Base-by-base conservation (phyloP, 1,140 invertebrate genomes). In the Drosophila pallidifrons region DNA sequence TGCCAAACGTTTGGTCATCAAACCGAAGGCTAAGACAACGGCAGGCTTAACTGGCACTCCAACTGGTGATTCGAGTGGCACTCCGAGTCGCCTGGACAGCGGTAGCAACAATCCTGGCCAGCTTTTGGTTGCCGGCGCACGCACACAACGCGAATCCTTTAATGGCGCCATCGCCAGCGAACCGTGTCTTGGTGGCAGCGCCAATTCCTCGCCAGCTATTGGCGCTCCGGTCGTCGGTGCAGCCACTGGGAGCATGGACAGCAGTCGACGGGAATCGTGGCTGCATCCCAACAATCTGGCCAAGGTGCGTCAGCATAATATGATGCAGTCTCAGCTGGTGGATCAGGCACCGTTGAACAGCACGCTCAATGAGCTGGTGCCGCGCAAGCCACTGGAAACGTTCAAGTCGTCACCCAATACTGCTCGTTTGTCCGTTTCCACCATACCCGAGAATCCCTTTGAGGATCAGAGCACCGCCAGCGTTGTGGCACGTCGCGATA, bases 1-100 rank as follows among this genome's bases (percentile, higher is more conserved):
- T 75, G 93, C 95, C 1, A 96, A 95, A 72, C 93, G 95, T 1
- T 91, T 96, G 6, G 94, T 95, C 1, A 92, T 96, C 4, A 93
- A 94, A 4, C 93, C 93, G 2, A 93, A 92, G 35, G 16, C 25
- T 1, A 80, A 61, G 16, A 1, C 38, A 7, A 51, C 52, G 0
- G 45, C 76, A 6, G 5, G 0, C 0, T 20, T 35, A 30, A 15
- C 25, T 1, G 13, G 43, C 35, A 13, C n/a, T 8, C 16, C 59
- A 7, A 75, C 28, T 5, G 45, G 41, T 1, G 38, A 45, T 1
- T 10, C 35, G n/a, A 57, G 20, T 4, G 71, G 43, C 13, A 71
- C 41, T 13, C 41, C 41, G 5, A 43, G 2, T 3, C 5, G 60
- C 30, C 70, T 43, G 20, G 58, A 6, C 20, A 43, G 41, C 16